Evolutionary conservation across 2,888 invertebrate genomes (phyloP).

Genomic region (Hirtodrosophila confusa): DNA sequence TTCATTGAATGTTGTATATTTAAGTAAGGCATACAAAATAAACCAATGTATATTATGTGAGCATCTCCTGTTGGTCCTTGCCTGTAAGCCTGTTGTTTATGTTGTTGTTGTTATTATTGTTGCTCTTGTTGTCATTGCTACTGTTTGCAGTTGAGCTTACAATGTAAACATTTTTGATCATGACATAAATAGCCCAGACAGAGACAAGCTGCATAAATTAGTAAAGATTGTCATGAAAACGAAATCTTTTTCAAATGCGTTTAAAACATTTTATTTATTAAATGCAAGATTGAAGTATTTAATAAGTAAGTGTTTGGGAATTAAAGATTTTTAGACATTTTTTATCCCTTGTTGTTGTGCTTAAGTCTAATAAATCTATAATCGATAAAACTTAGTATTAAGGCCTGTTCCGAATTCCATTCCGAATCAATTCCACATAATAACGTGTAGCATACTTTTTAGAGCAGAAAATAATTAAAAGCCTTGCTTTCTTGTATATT

Average conservation of each 20-base stretch:
- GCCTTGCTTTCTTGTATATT: too few species aligned
- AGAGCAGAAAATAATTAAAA: too few species aligned
- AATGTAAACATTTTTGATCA: slow-evolving; percentile 73
- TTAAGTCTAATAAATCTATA: too few species aligned
- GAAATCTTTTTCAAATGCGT: slow-evolving; percentile 3
- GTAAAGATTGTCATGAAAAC: slow-evolving; percentile 21
- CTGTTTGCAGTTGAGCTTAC: slow-evolving; percentile 71
- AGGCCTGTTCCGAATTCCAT: too few species aligned
- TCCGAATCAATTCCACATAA: too few species aligned
- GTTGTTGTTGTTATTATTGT: slow-evolving; percentile 25
- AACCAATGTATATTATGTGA: slow-evolving; percentile 30
- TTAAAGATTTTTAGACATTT: too few species aligned
- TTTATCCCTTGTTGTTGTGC: too few species aligned
- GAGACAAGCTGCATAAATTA: slow-evolving; percentile 49
- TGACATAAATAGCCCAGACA: slow-evolving; percentile 37
- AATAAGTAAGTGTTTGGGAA: too few species aligned
- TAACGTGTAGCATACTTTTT: too few species aligned
- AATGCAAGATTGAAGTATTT: too few species aligned
- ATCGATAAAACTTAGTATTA: too few species aligned
- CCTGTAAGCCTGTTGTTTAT: slow-evolving; percentile 14
- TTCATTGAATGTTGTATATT: slow-evolving; percentile 79
- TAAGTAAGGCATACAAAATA: slow-evolving; percentile 65
- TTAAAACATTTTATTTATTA: too few species aligned
- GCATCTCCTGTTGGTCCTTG: slow-evolving; percentile 22
- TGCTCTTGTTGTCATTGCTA: slow-evolving; percentile 31